phyloP scores from a whole-genome alignment of 2,888 invertebrate genomes.

The Theretra japonica region DNA sequence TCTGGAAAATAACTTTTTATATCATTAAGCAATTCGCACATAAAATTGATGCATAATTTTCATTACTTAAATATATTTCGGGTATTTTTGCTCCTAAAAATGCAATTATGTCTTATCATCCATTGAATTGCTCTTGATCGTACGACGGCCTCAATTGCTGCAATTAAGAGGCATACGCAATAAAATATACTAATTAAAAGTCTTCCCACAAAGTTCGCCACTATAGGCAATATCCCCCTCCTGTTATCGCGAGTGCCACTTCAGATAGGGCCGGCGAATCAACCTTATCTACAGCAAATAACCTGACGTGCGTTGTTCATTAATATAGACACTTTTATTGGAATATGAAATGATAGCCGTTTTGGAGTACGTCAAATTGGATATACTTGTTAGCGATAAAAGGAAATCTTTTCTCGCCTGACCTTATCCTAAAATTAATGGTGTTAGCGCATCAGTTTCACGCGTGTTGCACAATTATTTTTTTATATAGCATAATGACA shows the following conservation, averaged over 20 bases:
- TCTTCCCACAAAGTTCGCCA: background rate
- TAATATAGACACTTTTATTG: constrained; percentile 21
- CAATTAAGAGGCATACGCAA: background rate
- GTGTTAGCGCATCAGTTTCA: too few species aligned
- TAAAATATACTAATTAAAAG: constrained; percentile 3
- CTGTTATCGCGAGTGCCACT: constrained; percentile 11
- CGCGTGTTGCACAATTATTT: too few species aligned
- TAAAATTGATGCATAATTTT: too few species aligned
- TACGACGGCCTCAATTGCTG: too few species aligned
- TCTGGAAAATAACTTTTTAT: too few species aligned
- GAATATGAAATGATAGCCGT: constrained; percentile 6
- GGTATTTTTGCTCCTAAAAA: too few species aligned
- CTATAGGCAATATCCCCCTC: background rate
- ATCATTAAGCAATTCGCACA: too few species aligned
- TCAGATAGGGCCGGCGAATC: constrained; percentile 5
- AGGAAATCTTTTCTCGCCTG: background rate
- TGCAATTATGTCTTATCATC: too few species aligned
- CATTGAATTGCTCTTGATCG: too few species aligned
- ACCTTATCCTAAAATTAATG: too few species aligned
- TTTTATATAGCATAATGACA: too few species aligned
- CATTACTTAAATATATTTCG: too few species aligned
- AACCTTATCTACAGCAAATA: constrained; percentile 15
- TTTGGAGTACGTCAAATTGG: background rate
- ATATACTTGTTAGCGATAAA: background rate
- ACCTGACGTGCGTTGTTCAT: constrained; percentile 18